Base-by-base conservation (phyloP, 2,888 invertebrate species). In the Pharmacophagus antenor region DNA sequence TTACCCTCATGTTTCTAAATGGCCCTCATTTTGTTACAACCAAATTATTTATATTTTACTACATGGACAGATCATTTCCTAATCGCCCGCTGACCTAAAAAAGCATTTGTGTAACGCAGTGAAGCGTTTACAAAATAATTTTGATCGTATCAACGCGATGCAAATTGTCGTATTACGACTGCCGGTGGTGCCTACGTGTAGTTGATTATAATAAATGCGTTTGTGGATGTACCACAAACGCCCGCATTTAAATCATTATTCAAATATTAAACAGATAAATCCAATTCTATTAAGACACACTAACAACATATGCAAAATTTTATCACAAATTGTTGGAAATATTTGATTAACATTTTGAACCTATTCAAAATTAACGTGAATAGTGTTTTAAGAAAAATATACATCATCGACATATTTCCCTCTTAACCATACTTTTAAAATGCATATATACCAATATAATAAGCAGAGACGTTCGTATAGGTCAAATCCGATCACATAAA, bases 1-100 rank as follows among this genome's bases (percentile, higher is more conserved):
- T 89, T 88, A 87, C 90, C 90, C 89, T 86, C 88, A 90, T 90
- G 90, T 85, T 89, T 90, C 84, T 84, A 89, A 90, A 90, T 88
- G 82, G 84, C 88, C 90, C 90, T 88, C 89, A 90, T 90, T 89
- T 84, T 79, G 84, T 81, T 84, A 76, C 78, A 82, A 86, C 84
- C 84, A 86, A 88, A 90, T 89, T 90, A 89, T 89, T 89, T 89
- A 88, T 89, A 88, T 87, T 88, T 85, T 84, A 89, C 84, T 84
- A 84, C 87, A 85, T 82, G 82, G 77, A 80, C 84, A 84, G 83
- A 88, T 88, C 85, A 80, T 90, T 89, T 88, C 88, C 86, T 85
- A 89, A 90, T 88, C 84, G 84, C 80, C 79, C 80, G 79, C 79
- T 77, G 85, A 85, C 89, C 89, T 82, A 88, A 88, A 88, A 87